Evolutionary conservation across 2,113 vertebrate genomes (phyloP).

Genomic region (Scolopax mira): DNA sequence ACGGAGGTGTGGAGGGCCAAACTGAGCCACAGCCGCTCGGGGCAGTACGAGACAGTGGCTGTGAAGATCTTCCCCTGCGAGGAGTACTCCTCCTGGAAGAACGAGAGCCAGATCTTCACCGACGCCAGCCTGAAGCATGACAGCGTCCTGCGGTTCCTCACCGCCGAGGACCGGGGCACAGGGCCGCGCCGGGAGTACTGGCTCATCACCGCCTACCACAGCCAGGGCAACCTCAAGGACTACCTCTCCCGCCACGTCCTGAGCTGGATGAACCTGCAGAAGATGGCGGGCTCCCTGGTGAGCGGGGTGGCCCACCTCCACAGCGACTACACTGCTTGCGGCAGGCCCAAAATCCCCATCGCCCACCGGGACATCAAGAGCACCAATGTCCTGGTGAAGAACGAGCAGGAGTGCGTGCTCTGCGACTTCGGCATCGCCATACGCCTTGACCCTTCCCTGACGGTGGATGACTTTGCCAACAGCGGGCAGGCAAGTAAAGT

Average conservation of each 20-base stretch:
- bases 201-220: slow-evolving; percentile 88
- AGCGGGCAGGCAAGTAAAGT: slow-evolving; percentile 83
- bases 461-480: slow-evolving; percentile 86
- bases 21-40: slow-evolving; percentile 73
- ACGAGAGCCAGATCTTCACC: slow-evolving; percentile 83
- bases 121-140: slow-evolving; percentile 82
- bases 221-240: slow-evolving; percentile 88
- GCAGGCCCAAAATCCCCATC: slow-evolving; percentile 82
- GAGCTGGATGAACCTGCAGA: slow-evolving; percentile 82
- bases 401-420: slow-evolving; percentile 78
- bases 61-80: slow-evolving; percentile 88
- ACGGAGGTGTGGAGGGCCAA: slow-evolving; percentile 86
- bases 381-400: slow-evolving; percentile 87
- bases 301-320: slow-evolving; percentile 86
- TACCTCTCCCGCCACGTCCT: slow-evolving; percentile 80
- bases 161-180: slow-evolving; percentile 75
- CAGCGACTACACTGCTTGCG: slow-evolving; percentile 79
- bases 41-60: slow-evolving; percentile 79
- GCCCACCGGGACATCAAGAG: slow-evolving; percentile 91
- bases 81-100: slow-evolving; percentile 86
- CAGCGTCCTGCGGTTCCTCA: slow-evolving; percentile 85
- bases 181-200: slow-evolving; percentile 81
- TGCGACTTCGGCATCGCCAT: slow-evolving; percentile 90
- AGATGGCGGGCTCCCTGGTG: slow-evolving; percentile 81
- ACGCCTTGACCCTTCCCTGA: slow-evolving; percentile 83